These are phyloP conservation scores for Petrocephalus microphthalmus DNA, from an alignment of 2,113 vertebrate genomes.

Conservation along the genomic window DNA sequence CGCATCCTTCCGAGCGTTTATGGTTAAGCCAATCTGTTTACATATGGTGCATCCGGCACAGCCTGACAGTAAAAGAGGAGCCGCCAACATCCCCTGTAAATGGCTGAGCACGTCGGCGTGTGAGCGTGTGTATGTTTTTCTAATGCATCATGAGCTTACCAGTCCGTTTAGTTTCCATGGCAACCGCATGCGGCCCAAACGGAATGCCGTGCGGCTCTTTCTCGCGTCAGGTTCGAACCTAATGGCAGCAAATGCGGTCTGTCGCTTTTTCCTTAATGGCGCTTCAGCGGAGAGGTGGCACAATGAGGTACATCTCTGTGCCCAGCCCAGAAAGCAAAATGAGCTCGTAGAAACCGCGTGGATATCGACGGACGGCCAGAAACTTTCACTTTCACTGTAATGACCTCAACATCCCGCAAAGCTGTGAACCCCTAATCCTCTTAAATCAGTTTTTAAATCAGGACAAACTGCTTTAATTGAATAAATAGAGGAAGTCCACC, in stretches of 20 bases:
- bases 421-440: background rate
- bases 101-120: background rate
- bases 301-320: background rate
- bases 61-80: background rate
- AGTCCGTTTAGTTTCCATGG: slow-evolving; percentile 18
- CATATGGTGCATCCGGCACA: background rate
- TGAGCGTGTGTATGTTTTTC: background rate
- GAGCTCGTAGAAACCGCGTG: background rate
- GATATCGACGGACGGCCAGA: background rate
- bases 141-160: background rate
- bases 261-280: background rate
- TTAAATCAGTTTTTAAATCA: background rate
- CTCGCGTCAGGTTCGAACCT: background rate
- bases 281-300: background rate
- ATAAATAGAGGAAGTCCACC: background rate
- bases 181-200: background rate
- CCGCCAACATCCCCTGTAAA: background rate
- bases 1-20: background rate
- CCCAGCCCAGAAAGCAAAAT: background rate
- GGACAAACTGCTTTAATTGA: background rate
- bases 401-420: background rate
- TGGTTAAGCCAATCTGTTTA: slow-evolving; percentile 9
- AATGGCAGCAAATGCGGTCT: background rate
- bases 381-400: background rate
- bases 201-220: background rate